These are phyloP conservation scores for Lobophora halterata DNA, from an alignment of 2,888 invertebrate genomes.

Conservation along the genomic window DNA sequence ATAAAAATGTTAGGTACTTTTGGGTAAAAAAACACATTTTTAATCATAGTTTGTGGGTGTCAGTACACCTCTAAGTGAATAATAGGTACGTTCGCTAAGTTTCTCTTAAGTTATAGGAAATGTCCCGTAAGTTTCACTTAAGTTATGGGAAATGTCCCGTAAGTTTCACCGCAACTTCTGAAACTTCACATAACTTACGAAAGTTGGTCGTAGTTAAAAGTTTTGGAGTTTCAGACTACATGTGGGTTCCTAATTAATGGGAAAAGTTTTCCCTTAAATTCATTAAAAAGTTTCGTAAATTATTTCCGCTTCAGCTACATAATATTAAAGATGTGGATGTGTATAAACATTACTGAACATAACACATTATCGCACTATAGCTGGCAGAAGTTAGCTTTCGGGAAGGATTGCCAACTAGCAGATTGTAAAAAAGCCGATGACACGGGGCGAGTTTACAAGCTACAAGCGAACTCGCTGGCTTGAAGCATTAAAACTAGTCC, in stretches of 20 bases:
- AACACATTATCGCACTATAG: too few relatives aligned
- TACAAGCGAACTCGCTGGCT: too few relatives aligned
- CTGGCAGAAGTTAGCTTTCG: too few relatives aligned
- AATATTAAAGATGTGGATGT: too few relatives aligned
- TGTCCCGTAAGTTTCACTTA: conserved; percentile 63
- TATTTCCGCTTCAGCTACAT: too few relatives aligned
- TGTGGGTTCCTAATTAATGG: conserved; percentile 34
- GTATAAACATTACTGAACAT: too few relatives aligned
- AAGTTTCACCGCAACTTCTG: conserved; percentile 69
- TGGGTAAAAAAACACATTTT: too few relatives aligned
- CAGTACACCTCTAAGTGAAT: conserved; percentile 31
- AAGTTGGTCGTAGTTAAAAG: conserved; percentile 44
- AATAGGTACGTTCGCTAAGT: conserved; percentile 45
- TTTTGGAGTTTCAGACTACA: conserved; percentile 45
- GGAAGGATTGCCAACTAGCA: too few relatives aligned
- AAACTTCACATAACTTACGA: conserved; percentile 42
- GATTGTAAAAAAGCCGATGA: too few relatives aligned
- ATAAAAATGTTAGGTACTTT: too few relatives aligned
- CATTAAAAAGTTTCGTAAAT: conserved; percentile 11
- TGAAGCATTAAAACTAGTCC: too few relatives aligned
- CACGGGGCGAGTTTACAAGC: too few relatives aligned
- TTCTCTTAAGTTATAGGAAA: conserved; percentile 53
- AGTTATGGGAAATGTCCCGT: conserved; percentile 55
- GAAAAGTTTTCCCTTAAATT: conserved; percentile 20
- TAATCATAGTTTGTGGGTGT: conserved; percentile 18